These are phyloP conservation scores for Xiphophorus couchianus DNA, from an alignment of 2,113 vertebrate species.

Conservation along the genomic window DNA sequence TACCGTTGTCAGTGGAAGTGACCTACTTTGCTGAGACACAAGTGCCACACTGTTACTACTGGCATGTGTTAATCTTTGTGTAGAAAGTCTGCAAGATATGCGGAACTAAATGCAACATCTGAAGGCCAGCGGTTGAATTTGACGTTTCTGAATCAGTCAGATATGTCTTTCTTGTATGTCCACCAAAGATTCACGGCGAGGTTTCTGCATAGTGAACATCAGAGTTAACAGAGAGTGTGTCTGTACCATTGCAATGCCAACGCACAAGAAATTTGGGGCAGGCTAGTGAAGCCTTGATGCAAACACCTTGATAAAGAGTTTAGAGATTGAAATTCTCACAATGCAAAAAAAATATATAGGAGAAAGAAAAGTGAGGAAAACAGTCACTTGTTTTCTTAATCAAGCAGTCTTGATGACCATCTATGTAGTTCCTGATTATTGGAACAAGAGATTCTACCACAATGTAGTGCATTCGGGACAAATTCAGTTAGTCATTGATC, in stretches of 20 bases:
- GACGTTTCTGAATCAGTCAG: not conserved
- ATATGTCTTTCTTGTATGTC: not conserved
- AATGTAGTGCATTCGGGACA: no score
- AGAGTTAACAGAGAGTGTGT: not conserved
- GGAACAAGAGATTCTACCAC: no score
- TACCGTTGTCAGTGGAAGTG: slow-evolving; percentile 12
- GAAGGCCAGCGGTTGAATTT: not conserved
- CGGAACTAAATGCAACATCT: not conserved
- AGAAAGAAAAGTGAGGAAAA: not conserved
- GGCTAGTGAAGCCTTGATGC: no score
- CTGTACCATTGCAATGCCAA: not conserved
- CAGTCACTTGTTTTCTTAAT: no score
- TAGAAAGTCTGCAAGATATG: not conserved
- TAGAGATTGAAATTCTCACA: not conserved
- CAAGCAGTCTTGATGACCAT: no score
- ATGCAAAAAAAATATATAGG: no score
- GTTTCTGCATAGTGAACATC: not conserved
- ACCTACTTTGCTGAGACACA: slow-evolving; percentile 2
- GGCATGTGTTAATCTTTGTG: not conserved
- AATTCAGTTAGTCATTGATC: no score
- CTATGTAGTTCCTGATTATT: no score
- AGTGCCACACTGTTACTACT: not conserved
- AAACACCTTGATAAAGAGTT: no score
- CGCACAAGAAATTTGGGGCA: no score
- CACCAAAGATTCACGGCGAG: not conserved